A percentile compares a stretch with the other conserved stretches of the same genome.
Conservation (phyloP, 2,888 invertebrate species). For the Elmis aenea region DNA sequence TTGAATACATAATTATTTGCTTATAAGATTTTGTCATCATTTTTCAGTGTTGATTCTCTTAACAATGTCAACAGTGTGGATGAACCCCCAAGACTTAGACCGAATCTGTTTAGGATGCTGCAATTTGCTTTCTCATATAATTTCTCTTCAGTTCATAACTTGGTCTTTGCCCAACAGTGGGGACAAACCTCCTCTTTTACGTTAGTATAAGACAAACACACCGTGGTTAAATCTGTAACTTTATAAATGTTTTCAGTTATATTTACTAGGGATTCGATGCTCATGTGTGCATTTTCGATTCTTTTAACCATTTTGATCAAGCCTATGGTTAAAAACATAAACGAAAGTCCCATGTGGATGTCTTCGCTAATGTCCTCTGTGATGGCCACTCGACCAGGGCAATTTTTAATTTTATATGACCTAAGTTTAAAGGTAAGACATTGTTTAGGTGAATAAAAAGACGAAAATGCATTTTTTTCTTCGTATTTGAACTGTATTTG, state of each 20-base stretch:
- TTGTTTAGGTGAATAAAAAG: not conserved
- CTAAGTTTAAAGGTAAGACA: constrained; percentile 24
- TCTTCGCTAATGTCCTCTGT: constrained; percentile 19
- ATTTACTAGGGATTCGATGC: constrained; percentile 35
- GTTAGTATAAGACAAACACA: constrained; percentile 41
- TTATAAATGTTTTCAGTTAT: constrained; percentile 30
- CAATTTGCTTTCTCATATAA: constrained; percentile 58
- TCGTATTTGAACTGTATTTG: not conserved
- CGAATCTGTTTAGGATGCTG: constrained; percentile 54
- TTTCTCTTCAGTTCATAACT: constrained; percentile 55
- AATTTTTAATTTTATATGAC: constrained; percentile 24
- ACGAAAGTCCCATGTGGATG: constrained; percentile 33
- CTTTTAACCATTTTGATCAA: constrained; percentile 36
- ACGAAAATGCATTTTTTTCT: no score
- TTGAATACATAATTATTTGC: no score
- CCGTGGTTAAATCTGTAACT: no score
- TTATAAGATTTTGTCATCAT: no score
- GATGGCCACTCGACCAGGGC: constrained; percentile 21
- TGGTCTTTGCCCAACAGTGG: constrained; percentile 59
- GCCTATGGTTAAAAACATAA: constrained; percentile 27
- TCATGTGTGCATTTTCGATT: constrained; percentile 34
- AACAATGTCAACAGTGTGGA: constrained; percentile 53
- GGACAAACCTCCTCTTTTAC: constrained; percentile 53
- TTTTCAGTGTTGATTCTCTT: constrained; percentile 51
- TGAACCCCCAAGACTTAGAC: constrained; percentile 55